Base-by-base conservation (phyloP, 2,888 invertebrate species). In the Scelioninae gen. 1 region DNA sequence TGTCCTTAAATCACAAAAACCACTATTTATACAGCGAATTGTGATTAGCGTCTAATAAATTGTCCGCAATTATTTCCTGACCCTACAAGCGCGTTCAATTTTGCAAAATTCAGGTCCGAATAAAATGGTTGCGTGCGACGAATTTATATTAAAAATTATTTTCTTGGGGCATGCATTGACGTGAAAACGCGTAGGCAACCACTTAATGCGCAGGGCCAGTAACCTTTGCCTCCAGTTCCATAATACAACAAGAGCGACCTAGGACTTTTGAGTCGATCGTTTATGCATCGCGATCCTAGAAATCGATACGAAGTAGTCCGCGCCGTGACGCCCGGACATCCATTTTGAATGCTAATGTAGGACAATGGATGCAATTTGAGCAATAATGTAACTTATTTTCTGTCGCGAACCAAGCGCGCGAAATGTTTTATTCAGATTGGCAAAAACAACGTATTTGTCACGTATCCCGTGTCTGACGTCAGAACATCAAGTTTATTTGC, bases 161-260 rank as follows among this genome's bases (percentile, higher is more conserved):
- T 77, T 77, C 45, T 32, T 31, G 29, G 23, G 43, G 45, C 56
- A 66, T 40, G 60, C 60, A 66, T 31, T 40, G 40, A 11, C 47
- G 55, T 32, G 71, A 71, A 76, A 81, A 63, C 43, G 65, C 62
- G 45, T 60, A 53, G 45, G 74, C 60, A 23, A 68, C 38, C 66
- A n/a, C 9, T 72, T 74, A 77, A 79, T 63, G 75, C 79, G 76
- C 79, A 76, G 56, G 82, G 63, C 76, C 80, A 72, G 68, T 66
- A 82, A 83, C 85, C 83, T 82, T 80, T 77, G 71, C 62, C 60
- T 63, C 69, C 38, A 81, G 77, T 85, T 87, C 84, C 87, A 87
- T 86, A 86, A 87, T 87, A 85, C 78, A 87, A 86, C 82, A 81
- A 71, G 69, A 65, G 68, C 84, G 81, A 79, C 80, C 79, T 66